phyloP scores from a whole-genome alignment of 2,797 vertebrate species.

The Coranthus polyacanthus region DNA sequence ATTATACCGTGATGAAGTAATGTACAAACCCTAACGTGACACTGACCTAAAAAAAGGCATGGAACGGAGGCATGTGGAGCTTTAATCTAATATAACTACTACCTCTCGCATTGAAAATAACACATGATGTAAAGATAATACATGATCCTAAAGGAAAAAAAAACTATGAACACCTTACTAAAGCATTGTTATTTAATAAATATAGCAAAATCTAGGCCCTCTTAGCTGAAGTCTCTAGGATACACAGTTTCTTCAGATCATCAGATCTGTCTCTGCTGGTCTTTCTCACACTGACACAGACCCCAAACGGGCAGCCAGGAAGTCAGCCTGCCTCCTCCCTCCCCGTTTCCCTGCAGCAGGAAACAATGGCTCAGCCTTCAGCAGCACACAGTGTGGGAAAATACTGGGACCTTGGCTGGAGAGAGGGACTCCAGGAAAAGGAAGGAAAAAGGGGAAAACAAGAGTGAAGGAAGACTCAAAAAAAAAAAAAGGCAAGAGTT shows the following conservation, averaged over 20 bases:
- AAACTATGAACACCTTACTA: not conserved
- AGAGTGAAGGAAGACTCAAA: conserved; percentile 1
- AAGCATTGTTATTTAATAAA: not conserved
- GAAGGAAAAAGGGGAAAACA: conserved; percentile 10
- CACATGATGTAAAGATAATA: not conserved
- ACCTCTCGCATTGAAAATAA: too few relatives aligned
- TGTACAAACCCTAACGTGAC: not conserved
- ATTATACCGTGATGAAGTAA: conserved; percentile 35
- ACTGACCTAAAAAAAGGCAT: not conserved
- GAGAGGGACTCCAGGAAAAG: conserved; percentile 55
- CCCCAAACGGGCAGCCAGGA: conserved; percentile 72
- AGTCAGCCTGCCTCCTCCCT: conserved; percentile 60
- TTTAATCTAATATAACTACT: not conserved
- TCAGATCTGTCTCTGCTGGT: conserved; percentile 49
- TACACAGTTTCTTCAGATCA: conserved; percentile 33
- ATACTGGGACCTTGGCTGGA: conserved; percentile 53
- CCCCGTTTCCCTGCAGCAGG: conserved; percentile 61
- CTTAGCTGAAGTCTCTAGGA: conserved; percentile 13
- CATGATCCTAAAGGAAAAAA: not conserved
- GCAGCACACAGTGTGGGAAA: conserved; percentile 70
- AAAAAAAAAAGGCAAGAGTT: conserved; percentile 14
- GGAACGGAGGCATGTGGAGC: too few relatives aligned
- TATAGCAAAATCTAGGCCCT: conserved; percentile 7
- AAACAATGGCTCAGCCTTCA: conserved; percentile 73
- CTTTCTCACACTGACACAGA: conserved; percentile 61